A percentile compares a stretch with the other conserved stretches of the same genome.
phyloP scores from a whole-genome alignment of 1,140 invertebrate genomes.

The Neuroterus valhalla region DNA sequence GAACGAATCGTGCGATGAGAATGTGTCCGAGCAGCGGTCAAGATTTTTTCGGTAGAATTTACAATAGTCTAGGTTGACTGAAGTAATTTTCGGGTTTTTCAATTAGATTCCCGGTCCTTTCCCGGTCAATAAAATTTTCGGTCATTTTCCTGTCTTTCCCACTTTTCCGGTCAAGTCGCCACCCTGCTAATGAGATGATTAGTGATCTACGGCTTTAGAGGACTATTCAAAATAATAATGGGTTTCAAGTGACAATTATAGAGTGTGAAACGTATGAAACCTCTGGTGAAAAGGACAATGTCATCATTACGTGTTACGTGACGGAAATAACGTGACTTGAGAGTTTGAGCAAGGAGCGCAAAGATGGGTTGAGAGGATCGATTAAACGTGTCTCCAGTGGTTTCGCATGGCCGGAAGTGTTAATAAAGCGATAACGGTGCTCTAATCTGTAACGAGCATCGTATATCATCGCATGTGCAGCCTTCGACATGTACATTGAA shows the following conservation, averaged over 20 bases:
- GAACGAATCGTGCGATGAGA: no score
- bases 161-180: no score
- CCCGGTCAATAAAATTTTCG: no score
- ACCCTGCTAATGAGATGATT: no score
- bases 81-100: no score
- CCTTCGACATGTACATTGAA: constrained; percentile 4
- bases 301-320: constrained; percentile 23
- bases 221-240: neutral
- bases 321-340: constrained; percentile 21
- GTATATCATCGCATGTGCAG: constrained; percentile 26
- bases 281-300: constrained; percentile 19
- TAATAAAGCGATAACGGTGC: constrained; percentile 30
- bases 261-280: neutral
- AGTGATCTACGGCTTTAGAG: no score
- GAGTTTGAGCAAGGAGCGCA: constrained; percentile 14
- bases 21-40: no score
- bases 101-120: no score
- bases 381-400: constrained; percentile 29
- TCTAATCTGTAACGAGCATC: constrained; percentile 30
- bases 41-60: no score
- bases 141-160: no score
- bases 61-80: no score
- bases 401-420: constrained; percentile 30
- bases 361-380: constrained; percentile 28
- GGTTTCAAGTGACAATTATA: neutral